Conservation (phyloP, 2,113 vertebrate genomes). For the Indri indri region DNA sequence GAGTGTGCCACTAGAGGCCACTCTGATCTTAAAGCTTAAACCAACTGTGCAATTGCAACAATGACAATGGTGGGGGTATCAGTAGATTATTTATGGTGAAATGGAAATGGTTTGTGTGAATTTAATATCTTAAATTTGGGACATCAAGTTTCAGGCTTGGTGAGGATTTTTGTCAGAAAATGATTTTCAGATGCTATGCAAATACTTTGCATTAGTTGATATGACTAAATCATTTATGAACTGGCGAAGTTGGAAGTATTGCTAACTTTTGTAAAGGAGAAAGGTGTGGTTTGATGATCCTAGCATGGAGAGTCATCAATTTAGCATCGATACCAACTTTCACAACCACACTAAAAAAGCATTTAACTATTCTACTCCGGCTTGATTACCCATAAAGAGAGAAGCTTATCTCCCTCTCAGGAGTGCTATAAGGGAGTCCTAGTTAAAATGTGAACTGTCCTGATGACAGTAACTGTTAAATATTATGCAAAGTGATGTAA, state of each 20-base stretch:
- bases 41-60: not conserved
- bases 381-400: constrained; percentile 44
- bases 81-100: not conserved
- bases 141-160: not conserved
- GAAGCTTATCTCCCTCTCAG: not conserved
- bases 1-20: constrained; percentile 41
- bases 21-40: constrained; percentile 46
- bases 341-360: not conserved
- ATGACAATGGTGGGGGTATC: not conserved
- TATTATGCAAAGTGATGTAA: constrained; percentile 31
- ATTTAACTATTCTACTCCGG: constrained; percentile 36
- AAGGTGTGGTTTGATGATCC: not conserved
- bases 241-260: constrained; percentile 9
- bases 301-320: not conserved
- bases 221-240: not conserved
- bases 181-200: not conserved
- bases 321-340: constrained; percentile 37
- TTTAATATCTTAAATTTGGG: not conserved
- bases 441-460: not conserved
- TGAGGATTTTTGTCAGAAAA: not conserved
- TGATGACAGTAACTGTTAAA: constrained; percentile 24
- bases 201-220: not conserved
- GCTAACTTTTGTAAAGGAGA: constrained; percentile 46
- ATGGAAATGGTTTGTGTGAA: not conserved
- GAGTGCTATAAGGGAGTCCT: not conserved